Conservation (phyloP, 2,113 vertebrate genomes). For the Vimba vimba region DNA sequence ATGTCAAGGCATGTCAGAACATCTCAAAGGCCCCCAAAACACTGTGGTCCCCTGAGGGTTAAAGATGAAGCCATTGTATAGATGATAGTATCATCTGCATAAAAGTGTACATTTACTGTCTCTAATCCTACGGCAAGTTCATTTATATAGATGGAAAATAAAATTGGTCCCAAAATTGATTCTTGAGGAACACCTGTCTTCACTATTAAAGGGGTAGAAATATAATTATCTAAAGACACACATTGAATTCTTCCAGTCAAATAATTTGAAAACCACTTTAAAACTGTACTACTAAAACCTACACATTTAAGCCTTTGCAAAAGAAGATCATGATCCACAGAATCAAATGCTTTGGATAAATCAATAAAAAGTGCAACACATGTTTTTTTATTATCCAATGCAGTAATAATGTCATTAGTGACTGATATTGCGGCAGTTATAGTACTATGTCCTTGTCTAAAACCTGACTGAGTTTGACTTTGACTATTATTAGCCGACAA, state of each 20-base stretch:
- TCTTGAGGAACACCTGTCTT: not conserved
- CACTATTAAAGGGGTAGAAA: not conserved
- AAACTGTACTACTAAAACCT: too few species aligned
- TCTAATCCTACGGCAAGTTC: not conserved
- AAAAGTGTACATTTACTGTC: not conserved
- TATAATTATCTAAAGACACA: not conserved
- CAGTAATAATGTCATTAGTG: not conserved
- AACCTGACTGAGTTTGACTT: not conserved
- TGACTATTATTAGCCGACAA: not conserved
- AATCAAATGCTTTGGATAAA: not conserved
- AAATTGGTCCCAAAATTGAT: not conserved
- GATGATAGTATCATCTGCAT: not conserved
- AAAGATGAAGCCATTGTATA: not conserved
- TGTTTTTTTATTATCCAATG: not conserved
- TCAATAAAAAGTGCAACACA: not conserved
- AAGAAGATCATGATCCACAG: too few species aligned
- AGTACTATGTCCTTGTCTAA: not conserved
- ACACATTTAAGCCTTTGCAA: too few species aligned
- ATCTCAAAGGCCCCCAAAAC: too few species aligned
- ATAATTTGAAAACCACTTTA: too few species aligned
- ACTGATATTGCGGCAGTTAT: not conserved
- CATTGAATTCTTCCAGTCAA: too few species aligned
- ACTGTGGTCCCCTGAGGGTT: too few species aligned
- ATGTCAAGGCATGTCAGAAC: too few species aligned
- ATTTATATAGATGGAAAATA: conserved; percentile 6